phyloP scores from a whole-genome alignment of 2,113 vertebrate species.

The Notothenia coriiceps region DNA sequence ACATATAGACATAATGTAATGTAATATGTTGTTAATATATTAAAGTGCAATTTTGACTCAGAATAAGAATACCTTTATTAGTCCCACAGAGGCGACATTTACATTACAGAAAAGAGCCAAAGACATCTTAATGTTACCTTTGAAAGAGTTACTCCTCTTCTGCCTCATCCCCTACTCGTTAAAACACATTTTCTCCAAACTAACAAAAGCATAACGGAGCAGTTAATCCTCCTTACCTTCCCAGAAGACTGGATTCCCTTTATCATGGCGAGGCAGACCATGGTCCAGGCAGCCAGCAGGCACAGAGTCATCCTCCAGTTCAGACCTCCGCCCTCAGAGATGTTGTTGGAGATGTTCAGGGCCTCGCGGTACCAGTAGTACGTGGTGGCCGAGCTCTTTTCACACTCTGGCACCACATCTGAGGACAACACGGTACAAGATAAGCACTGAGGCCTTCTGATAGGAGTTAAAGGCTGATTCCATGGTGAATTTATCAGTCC shows the following conservation, averaged over 20 bases:
- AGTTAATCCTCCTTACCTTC: slow-evolving; percentile 85
- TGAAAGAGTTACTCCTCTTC: background rate
- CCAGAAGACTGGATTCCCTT: slow-evolving; percentile 99
- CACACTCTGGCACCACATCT: slow-evolving; percentile 96
- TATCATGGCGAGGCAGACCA: slow-evolving; percentile 98
- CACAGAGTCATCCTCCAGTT: slow-evolving; percentile 98
- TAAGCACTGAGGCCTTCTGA: background rate
- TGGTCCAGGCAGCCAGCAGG: slow-evolving; percentile 91
- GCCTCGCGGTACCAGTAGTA: slow-evolving; percentile 98
- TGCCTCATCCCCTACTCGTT: background rate
- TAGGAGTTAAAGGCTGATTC: too few species aligned
- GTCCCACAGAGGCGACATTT: too few species aligned
- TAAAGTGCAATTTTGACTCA: too few species aligned
- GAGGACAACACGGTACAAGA: slow-evolving; percentile 9
- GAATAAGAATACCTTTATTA: too few species aligned
- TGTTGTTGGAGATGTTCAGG: slow-evolving; percentile 92
- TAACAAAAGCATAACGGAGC: background rate
- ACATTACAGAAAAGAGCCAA: too few species aligned
- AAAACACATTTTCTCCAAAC: background rate
- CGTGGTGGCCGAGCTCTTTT: slow-evolving; percentile 96
- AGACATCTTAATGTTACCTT: too few species aligned
- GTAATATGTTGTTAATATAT: too few species aligned
- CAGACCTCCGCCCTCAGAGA: slow-evolving; percentile 93
- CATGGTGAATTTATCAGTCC: background rate
- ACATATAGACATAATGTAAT: too few species aligned